Percentiles rank a stretch among this genome's conserved stretches.
phyloP scores from a whole-genome alignment of 1,140 invertebrate genomes.

The Anastrepha obliqua region DNA sequence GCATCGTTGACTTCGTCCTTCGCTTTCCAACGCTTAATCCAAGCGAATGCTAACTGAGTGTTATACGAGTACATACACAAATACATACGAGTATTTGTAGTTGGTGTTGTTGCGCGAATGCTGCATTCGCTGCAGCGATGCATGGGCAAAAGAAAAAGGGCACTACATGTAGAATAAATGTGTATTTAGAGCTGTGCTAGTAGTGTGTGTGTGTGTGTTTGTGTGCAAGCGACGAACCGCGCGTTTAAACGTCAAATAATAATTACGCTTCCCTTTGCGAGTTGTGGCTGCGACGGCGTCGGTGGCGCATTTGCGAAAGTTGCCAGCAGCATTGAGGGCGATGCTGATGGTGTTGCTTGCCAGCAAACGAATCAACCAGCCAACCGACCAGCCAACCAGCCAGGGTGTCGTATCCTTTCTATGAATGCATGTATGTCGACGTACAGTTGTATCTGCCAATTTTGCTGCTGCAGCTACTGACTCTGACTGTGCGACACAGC shows the following conservation, averaged over 20 bases:
- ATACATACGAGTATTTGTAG: not conserved
- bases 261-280: constrained; percentile 45
- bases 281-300: not conserved
- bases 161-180: not conserved
- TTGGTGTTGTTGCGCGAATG: not conserved
- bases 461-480: not conserved
- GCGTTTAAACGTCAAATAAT: constrained; percentile 47
- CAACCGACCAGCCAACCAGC: not conserved
- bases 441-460: constrained; percentile 25
- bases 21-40: not conserved
- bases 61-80: no score
- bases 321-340: not conserved
- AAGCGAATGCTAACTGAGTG: not conserved
- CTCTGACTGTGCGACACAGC: not conserved
- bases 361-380: not conserved
- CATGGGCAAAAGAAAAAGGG: constrained; percentile 3
- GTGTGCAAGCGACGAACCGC: not conserved
- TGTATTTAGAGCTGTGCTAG: not conserved
- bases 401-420: not conserved
- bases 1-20: constrained; percentile 33
- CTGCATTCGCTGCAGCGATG: constrained; percentile 5
- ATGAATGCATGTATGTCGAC: not conserved
- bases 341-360: not conserved
- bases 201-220: not conserved
- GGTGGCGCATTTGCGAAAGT: not conserved